These are phyloP conservation scores for Pycnonotus jocosus DNA, from an alignment of 2,113 vertebrate species.

Conservation along the genomic window DNA sequence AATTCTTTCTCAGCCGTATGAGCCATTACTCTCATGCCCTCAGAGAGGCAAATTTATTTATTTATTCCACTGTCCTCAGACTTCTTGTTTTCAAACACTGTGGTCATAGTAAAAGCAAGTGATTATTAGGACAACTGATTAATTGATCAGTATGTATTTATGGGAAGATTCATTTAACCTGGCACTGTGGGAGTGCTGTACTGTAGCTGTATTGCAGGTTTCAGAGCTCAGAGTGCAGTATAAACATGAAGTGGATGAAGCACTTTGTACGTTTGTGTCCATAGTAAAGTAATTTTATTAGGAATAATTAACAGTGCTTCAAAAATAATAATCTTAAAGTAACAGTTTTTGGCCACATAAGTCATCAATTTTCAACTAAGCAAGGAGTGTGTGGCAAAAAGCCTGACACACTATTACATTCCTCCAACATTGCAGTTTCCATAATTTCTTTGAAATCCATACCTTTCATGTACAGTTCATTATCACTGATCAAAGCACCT, in stretches of 20 bases:
- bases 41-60: neutral
- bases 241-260: neutral
- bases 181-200: neutral
- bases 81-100: neutral
- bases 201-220: neutral
- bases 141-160: neutral
- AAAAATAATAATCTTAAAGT: conserved; percentile 3
- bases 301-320: conserved; percentile 1
- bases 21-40: neutral
- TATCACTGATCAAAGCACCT: conserved; percentile 45
- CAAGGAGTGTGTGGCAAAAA: neutral
- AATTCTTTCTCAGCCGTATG: neutral
- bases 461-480: conserved; percentile 48
- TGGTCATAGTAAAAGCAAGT: neutral
- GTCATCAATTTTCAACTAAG: conserved; percentile 10
- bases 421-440: neutral
- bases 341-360: neutral
- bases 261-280: neutral
- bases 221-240: neutral
- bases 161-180: neutral
- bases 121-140: neutral
- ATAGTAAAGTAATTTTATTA: neutral
- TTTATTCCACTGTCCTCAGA: neutral
- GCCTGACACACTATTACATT: neutral
- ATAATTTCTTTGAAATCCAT: conserved; percentile 38